Percentiles rank a stretch among this genome's conserved stretches.
These are phyloP conservation scores for Fregata magnificens DNA, from an alignment of 2,113 vertebrate species.

Conservation along the genomic window DNA sequence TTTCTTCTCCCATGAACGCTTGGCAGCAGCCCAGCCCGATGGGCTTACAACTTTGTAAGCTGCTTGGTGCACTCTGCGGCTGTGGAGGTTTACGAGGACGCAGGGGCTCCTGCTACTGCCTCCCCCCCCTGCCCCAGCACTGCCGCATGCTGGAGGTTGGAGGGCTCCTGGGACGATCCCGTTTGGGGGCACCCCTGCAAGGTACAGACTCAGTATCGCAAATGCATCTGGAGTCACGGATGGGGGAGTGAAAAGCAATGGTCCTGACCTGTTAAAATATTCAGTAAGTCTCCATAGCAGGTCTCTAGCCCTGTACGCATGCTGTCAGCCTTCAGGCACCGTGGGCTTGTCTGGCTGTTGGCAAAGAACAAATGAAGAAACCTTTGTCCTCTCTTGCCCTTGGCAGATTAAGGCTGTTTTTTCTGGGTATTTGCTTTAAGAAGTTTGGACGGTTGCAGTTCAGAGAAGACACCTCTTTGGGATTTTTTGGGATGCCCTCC, in stretches of 20 bases:
- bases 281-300: neutral
- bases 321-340: neutral
- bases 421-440: neutral
- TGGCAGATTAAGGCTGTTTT: neutral
- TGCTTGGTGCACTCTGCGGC: neutral
- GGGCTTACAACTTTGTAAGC: neutral
- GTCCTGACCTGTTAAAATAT: neutral
- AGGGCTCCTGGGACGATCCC: neutral
- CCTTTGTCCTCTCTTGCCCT: neutral
- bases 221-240: neutral
- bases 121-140: accelerated
- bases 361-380: neutral
- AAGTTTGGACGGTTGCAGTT: neutral
- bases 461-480: neutral
- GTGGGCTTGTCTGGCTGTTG: neutral
- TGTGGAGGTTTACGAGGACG: neutral
- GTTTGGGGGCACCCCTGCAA: accelerated
- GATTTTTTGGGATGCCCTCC: neutral
- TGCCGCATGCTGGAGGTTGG: accelerated
- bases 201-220: accelerated
- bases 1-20: constrained; percentile 1
- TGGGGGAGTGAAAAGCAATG: neutral
- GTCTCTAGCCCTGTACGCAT: neutral
- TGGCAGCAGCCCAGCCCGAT: constrained; percentile 25
- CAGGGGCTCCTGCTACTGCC: neutral